These are phyloP conservation scores for Gymnarchus niloticus DNA, from an alignment of 2,113 vertebrate genomes.

Conservation along the genomic window DNA sequence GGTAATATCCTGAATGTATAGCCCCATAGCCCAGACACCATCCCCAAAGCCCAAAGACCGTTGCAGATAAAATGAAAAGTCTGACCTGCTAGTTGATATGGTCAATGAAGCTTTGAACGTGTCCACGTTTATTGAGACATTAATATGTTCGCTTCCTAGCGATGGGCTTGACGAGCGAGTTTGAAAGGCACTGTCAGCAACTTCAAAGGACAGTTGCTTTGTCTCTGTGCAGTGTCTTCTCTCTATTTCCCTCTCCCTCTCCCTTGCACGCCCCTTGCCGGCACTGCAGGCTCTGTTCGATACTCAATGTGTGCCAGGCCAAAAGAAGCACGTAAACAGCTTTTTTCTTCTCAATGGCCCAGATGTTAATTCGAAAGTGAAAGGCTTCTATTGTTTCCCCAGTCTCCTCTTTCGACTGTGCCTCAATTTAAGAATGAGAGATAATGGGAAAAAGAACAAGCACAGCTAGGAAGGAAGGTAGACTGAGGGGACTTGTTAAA, in stretches of 20 bases:
- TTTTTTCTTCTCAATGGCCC: conserved; percentile 46
- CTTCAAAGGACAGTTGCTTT: not conserved
- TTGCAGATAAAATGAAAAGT: not conserved
- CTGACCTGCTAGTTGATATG: conserved; percentile 43
- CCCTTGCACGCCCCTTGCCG: not conserved
- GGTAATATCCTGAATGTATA: not conserved
- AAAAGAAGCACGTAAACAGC: conserved; percentile 38
- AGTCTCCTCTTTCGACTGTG: conserved; percentile 18
- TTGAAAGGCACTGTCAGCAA: not conserved
- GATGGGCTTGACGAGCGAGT: not conserved
- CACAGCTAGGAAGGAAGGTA: not conserved
- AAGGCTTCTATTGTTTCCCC: conserved; percentile 34
- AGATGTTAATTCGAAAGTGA: conserved; percentile 50
- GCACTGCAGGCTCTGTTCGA: conserved; percentile 32
- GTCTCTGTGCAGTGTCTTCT: conserved; percentile 13
- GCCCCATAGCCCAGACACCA: not conserved
- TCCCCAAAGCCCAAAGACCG: not conserved
- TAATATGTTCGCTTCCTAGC: conserved; percentile 3
- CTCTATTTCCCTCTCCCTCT: conserved; percentile 29
- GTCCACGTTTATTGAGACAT: not conserved
- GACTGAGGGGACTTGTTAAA: not conserved
- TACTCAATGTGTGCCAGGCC: conserved; percentile 22
- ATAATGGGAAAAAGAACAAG: not conserved
- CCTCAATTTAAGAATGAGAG: conserved; percentile 13
- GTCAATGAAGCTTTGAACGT: conserved; percentile 11